These are phyloP conservation scores for Whitmania pigra DNA, from an alignment of 1,140 invertebrate species.

Conservation along the genomic window DNA sequence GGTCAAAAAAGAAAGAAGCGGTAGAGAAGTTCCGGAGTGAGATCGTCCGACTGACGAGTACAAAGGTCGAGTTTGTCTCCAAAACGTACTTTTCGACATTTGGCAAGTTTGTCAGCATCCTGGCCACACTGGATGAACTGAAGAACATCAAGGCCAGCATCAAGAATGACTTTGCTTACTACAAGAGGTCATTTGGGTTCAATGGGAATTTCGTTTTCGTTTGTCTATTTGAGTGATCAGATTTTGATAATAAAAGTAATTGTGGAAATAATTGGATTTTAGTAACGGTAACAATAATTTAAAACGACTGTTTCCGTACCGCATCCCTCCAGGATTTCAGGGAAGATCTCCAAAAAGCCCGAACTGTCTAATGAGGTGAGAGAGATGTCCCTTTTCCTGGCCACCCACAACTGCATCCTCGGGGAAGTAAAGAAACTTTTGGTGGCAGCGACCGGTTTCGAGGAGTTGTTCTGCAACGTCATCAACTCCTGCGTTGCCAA, in stretches of 20 bases:
- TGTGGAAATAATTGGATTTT: too few species aligned
- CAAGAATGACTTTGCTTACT: constrained; percentile 98
- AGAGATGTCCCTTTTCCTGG: constrained; percentile 90
- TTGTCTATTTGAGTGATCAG: too few species aligned
- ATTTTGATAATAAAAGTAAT: too few species aligned
- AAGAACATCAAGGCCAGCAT: constrained; percentile 99
- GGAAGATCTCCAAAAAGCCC: not conserved
- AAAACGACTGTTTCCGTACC: too few species aligned
- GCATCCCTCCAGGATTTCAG: too few species aligned
- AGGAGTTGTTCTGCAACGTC: constrained; percentile 87
- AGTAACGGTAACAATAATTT: too few species aligned
- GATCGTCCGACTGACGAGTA: constrained; percentile 76
- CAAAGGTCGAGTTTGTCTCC: constrained; percentile 94
- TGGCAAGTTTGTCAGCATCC: constrained; percentile 99
- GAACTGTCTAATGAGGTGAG: constrained; percentile 1
- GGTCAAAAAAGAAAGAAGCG: constrained; percentile 65
- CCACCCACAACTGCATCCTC: constrained; percentile 95
- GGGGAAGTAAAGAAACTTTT: constrained; percentile 40
- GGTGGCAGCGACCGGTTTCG: constrained; percentile 53
- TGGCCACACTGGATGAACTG: constrained; percentile 92
- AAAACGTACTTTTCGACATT: constrained; percentile 92
- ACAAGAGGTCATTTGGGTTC: constrained; percentile 56
- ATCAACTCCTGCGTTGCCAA: constrained; percentile 94
- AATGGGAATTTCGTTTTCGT: too few species aligned
- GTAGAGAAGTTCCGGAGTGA: constrained; percentile 90